Evolutionary conservation across 2,797 vertebrate genomes (phyloP), one percentile per base, ranked within the genome.

Genomic region (Tinamus major): DNA sequence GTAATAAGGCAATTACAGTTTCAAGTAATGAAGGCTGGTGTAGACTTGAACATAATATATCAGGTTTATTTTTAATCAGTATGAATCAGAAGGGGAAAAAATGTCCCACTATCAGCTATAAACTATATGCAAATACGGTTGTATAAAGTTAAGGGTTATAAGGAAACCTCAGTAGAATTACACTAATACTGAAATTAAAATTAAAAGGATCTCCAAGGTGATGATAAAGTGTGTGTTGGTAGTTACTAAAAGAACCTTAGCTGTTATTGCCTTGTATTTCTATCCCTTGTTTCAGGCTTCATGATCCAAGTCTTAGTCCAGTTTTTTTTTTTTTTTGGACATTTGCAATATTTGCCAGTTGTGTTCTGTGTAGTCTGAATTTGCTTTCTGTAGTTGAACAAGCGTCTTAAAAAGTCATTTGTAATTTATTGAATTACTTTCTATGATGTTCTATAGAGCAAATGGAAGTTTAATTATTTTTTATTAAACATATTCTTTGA

Each of bases 351-450:
- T 98, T 99, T 99, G 98, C 99, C 98, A 98, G 98, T 99, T 99
- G 99, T 99, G 99, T 98, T 99, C 98, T 99, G 98, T 99, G 98
- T 99, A 99, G 98, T 99, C 98, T 97, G 98, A 97, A 98, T 98
- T 99, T 98, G 98, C 98, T 99, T 98, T 98, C 98, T 99, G 98
- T 99, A 99, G 99, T 99, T 98, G 98, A 99, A 99, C 98, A 98
- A 98, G 97, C 98, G 98, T 99, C 99, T 99, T 98, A 98, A 98
- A 97, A 98, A 99, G 99, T 99, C 98, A 98, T 99, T 99, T 99
- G 99, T 99, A 99, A 99, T 99, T 99, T 99, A 99, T 99, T 99
- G 98, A 99, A 99, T 99, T 99, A 99, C 99, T 99, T 99, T 99
- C 99, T 99, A 99, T 99, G 99, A 99, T 99, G 99, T 99, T 99